Base-by-base conservation (phyloP, 2,888 invertebrate species). In the Drosophila sordidula region DNA sequence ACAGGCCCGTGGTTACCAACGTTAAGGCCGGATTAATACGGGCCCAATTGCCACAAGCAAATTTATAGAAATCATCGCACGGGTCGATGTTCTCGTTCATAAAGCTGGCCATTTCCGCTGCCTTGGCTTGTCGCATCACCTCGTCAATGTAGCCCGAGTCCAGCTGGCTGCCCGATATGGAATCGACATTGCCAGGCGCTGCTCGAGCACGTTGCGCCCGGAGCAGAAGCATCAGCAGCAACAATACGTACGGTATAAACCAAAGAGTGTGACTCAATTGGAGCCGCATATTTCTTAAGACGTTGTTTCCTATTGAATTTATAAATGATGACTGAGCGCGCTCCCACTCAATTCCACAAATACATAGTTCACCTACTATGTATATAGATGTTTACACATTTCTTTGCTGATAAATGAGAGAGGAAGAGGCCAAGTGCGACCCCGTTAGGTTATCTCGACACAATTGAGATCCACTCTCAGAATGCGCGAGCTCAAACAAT, bases 1-100 rank as follows among this genome's bases (percentile, higher is more conserved):
- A 87, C 3, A 90, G 25, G 0, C 90, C 91, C 2, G 92, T 91
- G 1, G 79, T 77, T 0, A 78, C 6, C 2, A 55, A 11, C 2
- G 54, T 67, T 11, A 51, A 70, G 22, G 90, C 89, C 3, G 85
- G 80, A 66, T 92, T 84, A 1, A 80, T 55, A n/a, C 66, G 75
- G 0, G 62, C 39, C 83, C 87, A 91, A 39, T 89, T 90, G 6
- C 92, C 92, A 54, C 91, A 91, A 2, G 92, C 83, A 45, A 91
- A 91, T 8, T 74, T 66, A 41, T 92, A 91, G 52, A 92, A 91
- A 59, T 91, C 78, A 3, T 68, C 51, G 57, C 91, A 91, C 8
- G 91, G 91, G 76, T 92, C 81, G 0, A 75, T 63, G 2, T 41
- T 63, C 9, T 72, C 70, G 51, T 91, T 71, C 80, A 91, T 89